Base-by-base conservation (phyloP, 2,888 invertebrate genomes). In the Tortrix viridana region DNA sequence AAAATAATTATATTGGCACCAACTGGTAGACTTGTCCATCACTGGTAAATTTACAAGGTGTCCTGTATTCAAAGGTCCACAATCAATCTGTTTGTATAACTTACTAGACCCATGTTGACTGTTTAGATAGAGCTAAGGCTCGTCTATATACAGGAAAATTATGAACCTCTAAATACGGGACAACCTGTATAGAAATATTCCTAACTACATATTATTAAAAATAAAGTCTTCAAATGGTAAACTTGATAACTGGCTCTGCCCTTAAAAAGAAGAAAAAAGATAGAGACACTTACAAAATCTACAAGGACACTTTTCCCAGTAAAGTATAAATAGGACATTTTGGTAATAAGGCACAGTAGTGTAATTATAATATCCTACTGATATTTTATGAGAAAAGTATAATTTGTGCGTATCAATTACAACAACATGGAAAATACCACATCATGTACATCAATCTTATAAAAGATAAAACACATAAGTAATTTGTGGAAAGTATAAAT, bases 321-420 rank as follows among this genome's bases (percentile, higher is more conserved):
- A 32, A 32, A 32, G 3, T 32, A 32, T 12, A 32, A 32, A 12
- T 12, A 32, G 12, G 32, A 32, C 32, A 32, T 32, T 32, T 32
- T 71, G 73, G 79, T 77, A 77, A 83, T 84, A 87, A 87, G 88
- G 88, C 87, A 88, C 87, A 80, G 73, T 79, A 80, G 73, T 79
- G 76, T 71, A 80, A 88, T 86, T 85, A 88, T 75, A 68, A 57
- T 67, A 69, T 69, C 65, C 46, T 56, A 55, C 52, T 59, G 60
- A 61, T 71, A 70, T 68, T 65, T 67, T 59, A 66, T 65, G 65
- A 63, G 57, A 60, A 59, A 57, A 61, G 57, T 61, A 53, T 32
- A 57, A 49, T 52, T 41, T 57, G 56, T 56, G 37, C 52, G n/a
- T 59, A 44, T 23, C n/a, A n/a, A 55, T 60, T 48, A 26, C 48